Evolutionary conservation across 2,888 invertebrate genomes (phyloP), one percentile per base, ranked within the genome.

Genomic region (Tyria jacobaeae): DNA sequence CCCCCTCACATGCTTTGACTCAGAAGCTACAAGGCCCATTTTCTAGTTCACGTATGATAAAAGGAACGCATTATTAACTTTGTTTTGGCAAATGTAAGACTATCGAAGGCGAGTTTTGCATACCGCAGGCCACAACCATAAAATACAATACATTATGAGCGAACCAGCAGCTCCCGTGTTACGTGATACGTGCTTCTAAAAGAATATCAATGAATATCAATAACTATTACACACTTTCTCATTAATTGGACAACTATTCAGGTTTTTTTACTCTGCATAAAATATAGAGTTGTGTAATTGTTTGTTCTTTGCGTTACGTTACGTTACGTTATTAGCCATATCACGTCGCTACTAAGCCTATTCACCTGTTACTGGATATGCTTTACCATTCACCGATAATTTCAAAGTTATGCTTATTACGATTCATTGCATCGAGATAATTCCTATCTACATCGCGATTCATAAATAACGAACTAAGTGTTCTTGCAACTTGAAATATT

Each of bases 131-230:
- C 89, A 85, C 81, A 85, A 83, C 81, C 83, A 88, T 91, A 91
- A 91, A 91, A 88, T 89, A 89, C 87, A 88, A 88, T 85, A 89
- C 88, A 88, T 91, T 89, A 91, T 84, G 90, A 89, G 84, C 84
- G 66, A 81, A 76, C 82, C 82, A 81, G 76, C 75, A 78, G 88
- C 92, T 91, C 83, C 92, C 81, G 92, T 84, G 86, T 91, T 91
- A 91, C 91, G 91, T 90, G 85, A 85, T 85, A 84, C 81, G 69
- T 77, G 64, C 69, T 69, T 86, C 82, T 85, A 84, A 84, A 86
- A 85, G 77, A 83, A 85, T 82, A 84, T 82, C 83, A 84, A 86
- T 84, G 83, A 83, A 84, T 83, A 79, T 81, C 77, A 75, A 80
- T 79, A 79, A 76, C 76, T 78, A 76, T 80, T 80, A 76, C 75